Conservation (phyloP, 2,888 invertebrate genomes). For the Stenoptilia bipunctidactyla region DNA sequence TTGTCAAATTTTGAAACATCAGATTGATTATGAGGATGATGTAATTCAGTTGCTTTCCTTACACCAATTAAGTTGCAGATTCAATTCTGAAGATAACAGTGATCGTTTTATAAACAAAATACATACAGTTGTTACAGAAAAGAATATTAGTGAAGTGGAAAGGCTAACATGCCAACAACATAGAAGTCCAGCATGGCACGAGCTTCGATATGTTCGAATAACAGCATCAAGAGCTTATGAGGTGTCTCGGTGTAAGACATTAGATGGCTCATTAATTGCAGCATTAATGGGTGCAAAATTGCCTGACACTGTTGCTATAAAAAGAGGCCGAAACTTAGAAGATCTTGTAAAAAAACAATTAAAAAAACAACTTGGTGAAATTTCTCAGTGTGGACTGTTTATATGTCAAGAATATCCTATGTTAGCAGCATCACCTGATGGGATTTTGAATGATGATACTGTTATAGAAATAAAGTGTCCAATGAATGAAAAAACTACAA, state of each 20-base stretch:
- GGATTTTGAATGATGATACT: slow-evolving; percentile 4
- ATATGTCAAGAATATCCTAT: slow-evolving; percentile 4
- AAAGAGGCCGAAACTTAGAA: slow-evolving; percentile 11
- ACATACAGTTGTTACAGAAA: too few species aligned
- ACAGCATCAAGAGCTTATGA: slow-evolving; percentile 13
- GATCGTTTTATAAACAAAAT: slow-evolving; percentile 17
- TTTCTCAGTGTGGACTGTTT: slow-evolving; percentile 3
- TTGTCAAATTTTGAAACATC: slow-evolving; percentile 20
- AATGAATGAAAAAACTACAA: slow-evolving; percentile 1
- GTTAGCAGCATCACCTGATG: slow-evolving; percentile 10
- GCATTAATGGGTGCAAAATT: slow-evolving; percentile 12
- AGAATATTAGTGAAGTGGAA: not conserved
- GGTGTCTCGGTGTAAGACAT: slow-evolving; percentile 10
- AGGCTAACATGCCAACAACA: not conserved
- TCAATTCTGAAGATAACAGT: slow-evolving; percentile 14
- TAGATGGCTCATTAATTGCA: slow-evolving; percentile 12
- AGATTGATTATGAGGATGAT: slow-evolving; percentile 12
- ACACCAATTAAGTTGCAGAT: slow-evolving; percentile 13
- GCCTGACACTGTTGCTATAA: slow-evolving; percentile 12
- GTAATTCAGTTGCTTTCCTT: slow-evolving; percentile 8
- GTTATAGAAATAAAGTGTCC: slow-evolving; percentile 10
- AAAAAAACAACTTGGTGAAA: slow-evolving; percentile 1
- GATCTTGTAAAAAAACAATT: not conserved
- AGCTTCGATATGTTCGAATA: slow-evolving; percentile 2
- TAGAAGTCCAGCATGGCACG: not conserved